Conservation (phyloP, 2,113 vertebrate genomes). For the Lamprotornis superbus region DNA sequence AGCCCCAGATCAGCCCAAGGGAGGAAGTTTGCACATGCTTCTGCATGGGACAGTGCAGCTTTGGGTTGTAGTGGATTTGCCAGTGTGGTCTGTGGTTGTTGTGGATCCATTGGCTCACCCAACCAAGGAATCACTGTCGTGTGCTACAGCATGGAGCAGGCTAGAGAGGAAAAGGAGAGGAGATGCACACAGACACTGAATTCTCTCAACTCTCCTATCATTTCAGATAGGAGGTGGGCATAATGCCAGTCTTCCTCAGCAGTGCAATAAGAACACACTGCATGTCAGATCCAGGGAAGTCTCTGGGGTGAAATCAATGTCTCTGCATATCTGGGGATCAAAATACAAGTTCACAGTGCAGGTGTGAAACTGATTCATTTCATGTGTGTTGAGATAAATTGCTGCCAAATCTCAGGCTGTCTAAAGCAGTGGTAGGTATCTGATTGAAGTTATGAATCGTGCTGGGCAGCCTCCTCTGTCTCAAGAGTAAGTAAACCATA, state of each 20-base stretch:
- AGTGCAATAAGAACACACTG: neutral
- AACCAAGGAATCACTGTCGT: neutral
- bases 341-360: neutral
- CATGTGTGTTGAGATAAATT: neutral
- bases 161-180: neutral
- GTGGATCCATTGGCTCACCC: neutral
- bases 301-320: neutral
- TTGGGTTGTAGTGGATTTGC: neutral
- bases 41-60: neutral
- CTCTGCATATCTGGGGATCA: neutral
- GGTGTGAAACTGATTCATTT: neutral
- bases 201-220: neutral
- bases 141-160: neutral
- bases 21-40: neutral
- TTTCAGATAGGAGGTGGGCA: neutral
- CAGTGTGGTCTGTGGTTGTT: neutral
- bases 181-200: accelerated
- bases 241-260: neutral
- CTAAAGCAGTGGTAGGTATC: neutral
- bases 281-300: neutral
- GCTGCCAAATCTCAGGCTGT: neutral
- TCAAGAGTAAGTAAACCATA: neutral
- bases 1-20: accelerated
- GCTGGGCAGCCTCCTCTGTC: neutral
- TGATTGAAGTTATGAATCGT: neutral